Evolutionary conservation across 2,113 vertebrate species (phyloP).

Genomic region (Brachypteracias leptosomus): DNA sequence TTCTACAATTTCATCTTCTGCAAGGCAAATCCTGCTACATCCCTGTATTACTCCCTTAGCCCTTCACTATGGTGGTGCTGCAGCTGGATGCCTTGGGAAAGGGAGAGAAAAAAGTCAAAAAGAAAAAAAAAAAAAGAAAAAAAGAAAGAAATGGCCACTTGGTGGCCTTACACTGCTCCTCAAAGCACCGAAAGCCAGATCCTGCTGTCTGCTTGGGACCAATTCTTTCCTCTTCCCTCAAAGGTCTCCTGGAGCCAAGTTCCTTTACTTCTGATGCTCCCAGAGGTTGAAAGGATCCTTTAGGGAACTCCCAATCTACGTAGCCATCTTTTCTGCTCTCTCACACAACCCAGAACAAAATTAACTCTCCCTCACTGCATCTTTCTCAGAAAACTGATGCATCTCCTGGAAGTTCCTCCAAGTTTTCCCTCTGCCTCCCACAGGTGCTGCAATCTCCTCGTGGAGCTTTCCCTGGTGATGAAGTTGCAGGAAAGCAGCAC

Average conservation of each 20-base stretch:
- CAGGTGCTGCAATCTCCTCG: not conserved
- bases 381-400: not conserved
- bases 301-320: not conserved
- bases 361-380: not conserved
- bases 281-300: not conserved
- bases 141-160: not conserved
- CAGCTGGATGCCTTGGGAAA: not conserved
- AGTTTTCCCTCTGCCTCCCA: not conserved
- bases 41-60: rapidly evolving
- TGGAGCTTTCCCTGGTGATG: not conserved
- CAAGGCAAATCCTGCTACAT: not conserved
- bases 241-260: not conserved
- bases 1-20: not conserved
- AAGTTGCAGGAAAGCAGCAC: not conserved
- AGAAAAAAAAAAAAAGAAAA: not conserved
- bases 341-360: not conserved
- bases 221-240: not conserved
- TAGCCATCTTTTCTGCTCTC: not conserved
- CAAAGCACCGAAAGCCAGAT: not conserved
- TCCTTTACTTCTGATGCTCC: not conserved
- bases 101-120: not conserved
- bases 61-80: not conserved
- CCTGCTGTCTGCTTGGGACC: not conserved
- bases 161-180: not conserved
- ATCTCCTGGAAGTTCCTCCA: not conserved